Evolutionary conservation across 2,888 invertebrate species (phyloP).

Genomic region (Linyphia triangularis): DNA sequence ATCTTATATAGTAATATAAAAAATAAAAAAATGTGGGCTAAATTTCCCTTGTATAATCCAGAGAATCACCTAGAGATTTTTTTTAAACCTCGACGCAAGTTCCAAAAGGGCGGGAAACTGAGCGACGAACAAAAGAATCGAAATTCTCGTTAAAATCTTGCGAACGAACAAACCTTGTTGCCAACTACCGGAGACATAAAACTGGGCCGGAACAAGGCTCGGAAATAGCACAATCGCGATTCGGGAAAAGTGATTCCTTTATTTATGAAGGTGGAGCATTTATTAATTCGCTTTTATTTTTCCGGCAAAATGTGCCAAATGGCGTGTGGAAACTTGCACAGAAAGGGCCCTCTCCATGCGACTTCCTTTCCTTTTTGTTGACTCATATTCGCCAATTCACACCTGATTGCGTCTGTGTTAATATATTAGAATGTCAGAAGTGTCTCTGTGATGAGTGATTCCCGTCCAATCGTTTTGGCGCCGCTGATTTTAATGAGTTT

Average conservation of each 20-base stretch:
- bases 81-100: too few relatives aligned
- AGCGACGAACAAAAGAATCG: constrained; percentile 35
- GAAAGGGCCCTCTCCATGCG: constrained; percentile 48
- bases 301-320: constrained; percentile 55
- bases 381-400: constrained; percentile 21
- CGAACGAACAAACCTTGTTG: constrained; percentile 44
- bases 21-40: too few relatives aligned
- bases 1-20: too few relatives aligned
- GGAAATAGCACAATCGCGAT: constrained; percentile 66
- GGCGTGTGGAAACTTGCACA: constrained; percentile 25
- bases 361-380: constrained; percentile 56
- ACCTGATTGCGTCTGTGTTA: constrained; percentile 41
- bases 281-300: constrained; percentile 68
- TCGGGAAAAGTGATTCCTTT: constrained; percentile 62
- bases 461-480: background rate
- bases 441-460: background rate
- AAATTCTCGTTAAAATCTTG: constrained; percentile 50
- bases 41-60: too few relatives aligned
- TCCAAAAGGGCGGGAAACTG: background rate
- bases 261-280: constrained; percentile 62
- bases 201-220: constrained; percentile 54
- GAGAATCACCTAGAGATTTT: too few relatives aligned
- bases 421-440: background rate
- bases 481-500: too few relatives aligned
- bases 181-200: constrained; percentile 62